Base-by-base conservation (phyloP, 2,888 invertebrate genomes). In the Petrophora chlorosata region DNA sequence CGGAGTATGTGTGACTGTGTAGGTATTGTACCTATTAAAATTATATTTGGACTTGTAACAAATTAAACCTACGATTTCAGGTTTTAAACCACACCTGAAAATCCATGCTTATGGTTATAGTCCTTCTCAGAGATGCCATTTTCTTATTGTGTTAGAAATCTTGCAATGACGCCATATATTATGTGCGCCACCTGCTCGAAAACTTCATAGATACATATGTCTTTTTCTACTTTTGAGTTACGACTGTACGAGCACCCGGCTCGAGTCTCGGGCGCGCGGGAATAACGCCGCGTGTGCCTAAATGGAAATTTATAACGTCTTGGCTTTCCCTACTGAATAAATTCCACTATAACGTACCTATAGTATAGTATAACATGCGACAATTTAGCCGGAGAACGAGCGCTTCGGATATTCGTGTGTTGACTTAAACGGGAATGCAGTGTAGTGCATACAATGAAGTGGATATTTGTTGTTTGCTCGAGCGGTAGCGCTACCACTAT, bases 281-380 rank as follows among this genome's bases (percentile, higher is more conserved):
- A 73, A 72, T 68, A 66, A 69, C 61, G 61, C 67, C 70, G 75
- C 72, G 70, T 73, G 71, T 65, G 67, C 70, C 74, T 74, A 76
- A 79, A 82, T 79, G 74, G 67, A 79, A 79, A 82, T 82, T 82
- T 82, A 84, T 80, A 70, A 65, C 70, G 59, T 62, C 62, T 70
- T 69, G 67, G 62, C 65, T 65, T 65, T 65, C 63, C 62, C 49
- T 59, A 57, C 61, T 51, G 56, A 64, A 69, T 66, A 68, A 67
- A 70, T 67, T 61, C 56, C 58, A 39, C 32, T 34, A n/a, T 39
- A 54, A 48, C 55, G 7, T 22, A 3, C n/a, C n/a, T n/a, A n/a
- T n/a, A 39, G 35, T 34, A 9, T 40, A 54, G 49, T 56, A 47
- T 28, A 53, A 50, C 38, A 47, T 33, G 45, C 40, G 49, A 54